These are phyloP conservation scores for Mystacornis crossleyi DNA, from an alignment of 2,113 vertebrate species.

Conservation along the genomic window DNA sequence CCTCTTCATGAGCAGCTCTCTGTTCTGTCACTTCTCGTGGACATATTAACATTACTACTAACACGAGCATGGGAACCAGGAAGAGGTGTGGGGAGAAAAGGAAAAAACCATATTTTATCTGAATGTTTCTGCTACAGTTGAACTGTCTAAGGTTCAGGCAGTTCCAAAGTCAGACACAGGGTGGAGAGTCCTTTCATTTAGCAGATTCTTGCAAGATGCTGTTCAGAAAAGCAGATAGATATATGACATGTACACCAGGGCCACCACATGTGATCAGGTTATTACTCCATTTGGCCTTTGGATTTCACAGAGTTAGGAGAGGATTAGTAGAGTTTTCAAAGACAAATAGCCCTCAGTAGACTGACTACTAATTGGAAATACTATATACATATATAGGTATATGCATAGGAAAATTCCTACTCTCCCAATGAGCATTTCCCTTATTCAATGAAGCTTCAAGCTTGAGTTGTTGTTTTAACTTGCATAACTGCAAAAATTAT, in stretches of 20 bases:
- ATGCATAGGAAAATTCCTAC: background rate
- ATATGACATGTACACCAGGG: background rate
- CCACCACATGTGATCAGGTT: background rate
- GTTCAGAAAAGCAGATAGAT: background rate
- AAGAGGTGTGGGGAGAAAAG: background rate
- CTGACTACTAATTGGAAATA: background rate
- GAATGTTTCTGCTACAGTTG: background rate
- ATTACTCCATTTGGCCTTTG: background rate
- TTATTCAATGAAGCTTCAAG: background rate
- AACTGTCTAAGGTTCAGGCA: background rate
- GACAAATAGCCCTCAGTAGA: background rate
- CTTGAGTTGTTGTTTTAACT: background rate
- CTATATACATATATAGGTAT: background rate
- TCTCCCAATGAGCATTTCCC: background rate
- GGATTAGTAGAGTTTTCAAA: background rate
- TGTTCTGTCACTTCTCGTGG: background rate
- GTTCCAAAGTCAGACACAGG: background rate
- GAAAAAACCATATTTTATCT: background rate
- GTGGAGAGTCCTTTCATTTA: accelerated
- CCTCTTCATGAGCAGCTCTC: background rate
- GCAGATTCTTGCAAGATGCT: background rate
- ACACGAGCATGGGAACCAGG: background rate
- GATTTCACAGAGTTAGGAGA: background rate
- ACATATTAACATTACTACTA: background rate
- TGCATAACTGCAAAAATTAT: slow-evolving; percentile 17